Evolutionary conservation across 1,140 invertebrate genomes (phyloP), one percentile per base, ranked within the genome.

Genomic region (Pemphigus obesinymphae): DNA sequence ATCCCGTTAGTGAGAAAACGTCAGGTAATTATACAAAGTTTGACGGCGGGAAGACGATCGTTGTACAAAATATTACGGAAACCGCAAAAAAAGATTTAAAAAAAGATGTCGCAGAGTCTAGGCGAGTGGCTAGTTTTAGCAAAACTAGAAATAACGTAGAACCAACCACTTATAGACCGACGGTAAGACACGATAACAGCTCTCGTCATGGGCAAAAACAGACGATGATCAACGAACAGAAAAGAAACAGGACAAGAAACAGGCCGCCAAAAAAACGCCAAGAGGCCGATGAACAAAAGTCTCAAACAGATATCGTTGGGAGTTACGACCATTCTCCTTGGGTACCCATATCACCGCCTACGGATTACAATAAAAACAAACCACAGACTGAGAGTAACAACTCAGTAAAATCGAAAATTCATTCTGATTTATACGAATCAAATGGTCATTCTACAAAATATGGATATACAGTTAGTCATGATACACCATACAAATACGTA

Each of bases 291-390:
- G 10, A 3, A 48, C 72, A 63, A 48, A 73, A 83, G 8, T 17
- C 20, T 37, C 78, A 82, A 26, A 31, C 55, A 26, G 76, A 80
- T 45, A 55, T 45, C 4, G 17, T 82, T 15, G 82, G 78, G 58
- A 73, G n/a, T 34, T 53, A 70, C 34, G 83, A 83, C 40, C 61
- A 82, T 61, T 55, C 80, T 26, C 83, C 83, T 0, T 83, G 83
- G 83, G 61, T 83, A 68, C 83, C 83, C 17, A 83, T 83, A 11
- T 48, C 70, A 34, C 72, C 80, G 37, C 66, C 80, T 10, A 70
- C 20, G n/a, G 43, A 82, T 20, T 82, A 45, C 70, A 55, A 48
- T 17, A 82, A 11, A 17, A 68, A 43, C 7, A 70, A 2, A 20
- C 31, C 53, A n/a, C 50, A 29, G 10, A 17, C 29, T n/a, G 45